A percentile compares a stretch with the other conserved stretches of the same genome.
Evolutionary conservation across 2,888 invertebrate genomes (phyloP).

Genomic region (Encarsia formosa): DNA sequence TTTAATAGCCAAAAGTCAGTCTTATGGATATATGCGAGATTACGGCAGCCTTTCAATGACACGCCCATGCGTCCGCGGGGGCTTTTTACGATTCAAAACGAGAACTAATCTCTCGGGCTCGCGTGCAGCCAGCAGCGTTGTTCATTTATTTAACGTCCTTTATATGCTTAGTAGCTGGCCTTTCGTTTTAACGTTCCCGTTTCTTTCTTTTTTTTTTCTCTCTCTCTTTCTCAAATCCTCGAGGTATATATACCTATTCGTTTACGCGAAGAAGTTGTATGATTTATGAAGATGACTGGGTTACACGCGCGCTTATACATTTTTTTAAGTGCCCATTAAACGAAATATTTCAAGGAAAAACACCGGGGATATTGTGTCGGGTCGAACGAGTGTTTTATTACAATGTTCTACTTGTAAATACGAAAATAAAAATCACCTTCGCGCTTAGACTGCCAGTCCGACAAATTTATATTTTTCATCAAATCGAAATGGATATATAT

Average conservation of each 20-base stretch:
- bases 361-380: background rate
- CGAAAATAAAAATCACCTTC: background rate
- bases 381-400: conserved; percentile 4
- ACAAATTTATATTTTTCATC: too few species aligned
- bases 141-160: conserved; percentile 20
- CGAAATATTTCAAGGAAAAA: conserved; percentile 8
- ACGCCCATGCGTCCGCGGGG: conserved; percentile 32
- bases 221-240: conserved; percentile 12
- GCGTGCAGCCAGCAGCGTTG: too few species aligned
- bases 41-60: too few species aligned
- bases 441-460: too few species aligned
- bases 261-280: conserved; percentile 6
- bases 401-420: background rate
- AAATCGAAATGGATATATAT: too few species aligned
- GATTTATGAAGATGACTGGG: conserved; percentile 16
- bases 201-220: conserved; percentile 2
- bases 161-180: conserved; percentile 4
- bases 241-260: conserved; percentile 5
- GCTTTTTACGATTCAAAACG: conserved; percentile 33
- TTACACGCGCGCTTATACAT: too few species aligned
- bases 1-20: too few species aligned
- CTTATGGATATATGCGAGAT: too few species aligned
- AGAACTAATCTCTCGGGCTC: conserved; percentile 31
- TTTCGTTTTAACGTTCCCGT: background rate
- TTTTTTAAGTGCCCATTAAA: conserved; percentile 15